A percentile compares a stretch with the other conserved stretches of the same genome.
Conservation (phyloP, 1,140 invertebrate species). For the Pseudomyrmex gracilis region DNA sequence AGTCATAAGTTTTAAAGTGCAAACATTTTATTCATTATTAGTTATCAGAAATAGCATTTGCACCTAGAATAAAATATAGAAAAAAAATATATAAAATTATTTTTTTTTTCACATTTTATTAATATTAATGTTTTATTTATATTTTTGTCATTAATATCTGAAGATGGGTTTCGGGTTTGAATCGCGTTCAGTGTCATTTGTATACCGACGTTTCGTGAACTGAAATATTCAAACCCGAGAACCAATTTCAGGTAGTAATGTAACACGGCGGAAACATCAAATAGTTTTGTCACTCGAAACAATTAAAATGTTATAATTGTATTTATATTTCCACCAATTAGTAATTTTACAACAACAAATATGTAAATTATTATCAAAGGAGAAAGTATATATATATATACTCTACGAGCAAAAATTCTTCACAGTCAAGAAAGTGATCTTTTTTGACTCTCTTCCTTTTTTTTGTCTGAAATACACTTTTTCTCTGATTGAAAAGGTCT, state of each 20-base stretch:
- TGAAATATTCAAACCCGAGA: no score
- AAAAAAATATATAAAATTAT: neutral
- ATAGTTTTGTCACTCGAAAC: no score
- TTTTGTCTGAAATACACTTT: neutral
- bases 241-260: no score
- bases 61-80: neutral
- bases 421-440: neutral
- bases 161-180: no score
- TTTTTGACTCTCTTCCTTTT: neutral
- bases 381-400: no score
- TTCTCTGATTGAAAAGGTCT: neutral
- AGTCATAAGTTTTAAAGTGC: slow-evolving; percentile 64
- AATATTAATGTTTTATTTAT: no score
- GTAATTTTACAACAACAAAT: slow-evolving; percentile 4
- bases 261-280: no score
- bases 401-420: neutral
- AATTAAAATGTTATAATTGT: no score
- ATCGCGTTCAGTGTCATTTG: no score
- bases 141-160: no score
- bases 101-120: no score
- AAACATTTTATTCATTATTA: slow-evolving; percentile 7
- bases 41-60: neutral
- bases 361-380: neutral
- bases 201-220: no score
- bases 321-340: neutral